Base-by-base conservation (phyloP, 2,888 invertebrate species). In the Charanyca ferruginea region DNA sequence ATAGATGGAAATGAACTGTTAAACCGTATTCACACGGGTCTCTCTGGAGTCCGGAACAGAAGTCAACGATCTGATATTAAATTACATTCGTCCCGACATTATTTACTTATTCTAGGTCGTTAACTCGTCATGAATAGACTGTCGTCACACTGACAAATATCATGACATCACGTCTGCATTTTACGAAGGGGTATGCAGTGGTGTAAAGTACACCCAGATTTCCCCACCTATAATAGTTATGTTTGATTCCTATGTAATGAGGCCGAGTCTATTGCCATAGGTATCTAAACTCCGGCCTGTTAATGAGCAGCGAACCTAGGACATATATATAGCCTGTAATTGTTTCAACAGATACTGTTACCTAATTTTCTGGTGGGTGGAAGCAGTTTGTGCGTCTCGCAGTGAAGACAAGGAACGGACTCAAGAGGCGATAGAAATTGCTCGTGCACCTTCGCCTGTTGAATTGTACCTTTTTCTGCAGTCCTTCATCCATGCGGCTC, bases 401-500 rank as follows among this genome's bases (percentile, higher is more conserved):
- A 90, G 84, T 2, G 87, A 91, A 11, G 96, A 97, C 73, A 96
- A 97, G 45, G 94, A 95, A 44, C 96, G 96, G 70, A 96, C 96
- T 16, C 93, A 95, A 82, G 96, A 97, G 70, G 97, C 97, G 13
- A 86, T 98, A 51, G 84, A 91, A 9, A 92, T 95, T 65, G 96
- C 97, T 6, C 95, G 96, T 23, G 95, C 96, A 59, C 97, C 97
- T 1, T 97, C 97, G 23, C 96, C 97, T n/a, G 96, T 97, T 77
- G 98, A 98, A 87, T 92, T 98, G 38, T 98, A 98, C 85, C 96
- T 97, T 59, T 97, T 98, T 81, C 94, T 98, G 13, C 98, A 98
- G 89, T 97, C 98, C 2, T 98, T 97, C 90, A 93, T 97, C 11
- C 98, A 98, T 85, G 96, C 97, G 2, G 97, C 97, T 0, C 98